Conservation (phyloP, 1,140 invertebrate genomes). For the Chelonus insularis region DNA sequence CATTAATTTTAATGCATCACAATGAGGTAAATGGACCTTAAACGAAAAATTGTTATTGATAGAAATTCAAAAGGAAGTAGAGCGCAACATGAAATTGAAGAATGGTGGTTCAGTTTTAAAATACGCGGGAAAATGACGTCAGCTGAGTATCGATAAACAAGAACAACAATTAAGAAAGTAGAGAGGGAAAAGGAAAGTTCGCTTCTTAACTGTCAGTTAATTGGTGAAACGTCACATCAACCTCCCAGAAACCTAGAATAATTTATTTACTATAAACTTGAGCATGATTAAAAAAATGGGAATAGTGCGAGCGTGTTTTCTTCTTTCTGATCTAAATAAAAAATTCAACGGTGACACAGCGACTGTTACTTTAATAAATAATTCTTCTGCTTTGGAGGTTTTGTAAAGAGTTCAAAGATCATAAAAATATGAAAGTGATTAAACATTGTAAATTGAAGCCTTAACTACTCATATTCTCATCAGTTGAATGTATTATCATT, state of each 20-base stretch:
- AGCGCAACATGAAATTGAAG: too few species aligned
- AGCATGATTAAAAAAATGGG: not conserved
- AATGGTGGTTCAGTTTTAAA: not conserved
- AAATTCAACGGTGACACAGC: too few species aligned
- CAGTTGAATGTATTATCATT: not conserved
- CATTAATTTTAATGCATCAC: too few species aligned
- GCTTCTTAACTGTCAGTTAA: not conserved
- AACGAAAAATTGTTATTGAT: too few species aligned
- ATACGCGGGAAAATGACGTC: not conserved
- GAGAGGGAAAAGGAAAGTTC: not conserved
- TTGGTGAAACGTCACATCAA: not conserved
- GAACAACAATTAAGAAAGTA: not conserved
- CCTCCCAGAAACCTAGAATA: not conserved
- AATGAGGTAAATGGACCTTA: too few species aligned
- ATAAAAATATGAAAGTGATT: not conserved
- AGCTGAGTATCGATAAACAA: not conserved
- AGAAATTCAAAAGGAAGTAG: too few species aligned
- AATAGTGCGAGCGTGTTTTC: too few species aligned
- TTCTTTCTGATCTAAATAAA: too few species aligned
- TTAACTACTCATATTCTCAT: not conserved
- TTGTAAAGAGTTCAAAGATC: not conserved
- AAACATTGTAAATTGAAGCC: not conserved
- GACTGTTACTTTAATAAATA: too few species aligned
- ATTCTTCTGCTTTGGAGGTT: too few species aligned
- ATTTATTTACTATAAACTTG: not conserved